These are phyloP conservation scores for Lerista edwardsae DNA, from an alignment of 2,797 vertebrate species.

Conservation along the genomic window DNA sequence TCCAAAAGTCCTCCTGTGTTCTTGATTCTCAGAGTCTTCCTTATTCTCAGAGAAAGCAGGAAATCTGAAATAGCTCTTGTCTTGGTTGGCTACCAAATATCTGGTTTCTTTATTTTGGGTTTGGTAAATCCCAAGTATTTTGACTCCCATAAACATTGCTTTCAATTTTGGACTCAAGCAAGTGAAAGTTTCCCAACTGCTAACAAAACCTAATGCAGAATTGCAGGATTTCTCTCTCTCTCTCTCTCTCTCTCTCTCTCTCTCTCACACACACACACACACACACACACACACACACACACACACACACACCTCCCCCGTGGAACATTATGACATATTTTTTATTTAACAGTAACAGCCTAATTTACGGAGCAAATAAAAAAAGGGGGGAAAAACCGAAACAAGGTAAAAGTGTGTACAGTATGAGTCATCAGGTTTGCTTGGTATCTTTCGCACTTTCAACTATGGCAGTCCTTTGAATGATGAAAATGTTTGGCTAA, in stretches of 20 bases:
- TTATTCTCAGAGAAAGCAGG: not conserved
- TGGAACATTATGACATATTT: slow-evolving; percentile 62
- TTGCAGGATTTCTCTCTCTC: not conserved
- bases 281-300: not conserved
- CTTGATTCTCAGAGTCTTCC: not conserved
- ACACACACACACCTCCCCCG: not conserved
- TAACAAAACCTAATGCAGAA: not conserved
- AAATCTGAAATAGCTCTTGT: not conserved
- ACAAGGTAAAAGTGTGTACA: slow-evolving; percentile 51
- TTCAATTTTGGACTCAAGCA: not conserved
- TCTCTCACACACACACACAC: no score
- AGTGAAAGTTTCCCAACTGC: slow-evolving; percentile 1
- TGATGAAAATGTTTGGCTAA: slow-evolving; percentile 69
- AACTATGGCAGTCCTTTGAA: slow-evolving; percentile 58
- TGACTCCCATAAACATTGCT: not conserved
- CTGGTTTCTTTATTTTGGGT: not conserved
- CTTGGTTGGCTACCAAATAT: not conserved
- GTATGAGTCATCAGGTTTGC: slow-evolving; percentile 60
- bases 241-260: no score
- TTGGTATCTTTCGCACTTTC: slow-evolving; percentile 58
- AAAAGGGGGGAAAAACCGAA: slow-evolving; percentile 23
- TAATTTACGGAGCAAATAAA: slow-evolving; percentile 35
- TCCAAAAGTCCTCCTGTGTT: no score
- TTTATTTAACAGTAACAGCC: slow-evolving; percentile 29
- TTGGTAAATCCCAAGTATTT: not conserved